Evolutionary conservation across 2,888 invertebrate genomes (phyloP), one percentile per base, ranked within the genome.

Genomic region (Odiellus spinosus): DNA sequence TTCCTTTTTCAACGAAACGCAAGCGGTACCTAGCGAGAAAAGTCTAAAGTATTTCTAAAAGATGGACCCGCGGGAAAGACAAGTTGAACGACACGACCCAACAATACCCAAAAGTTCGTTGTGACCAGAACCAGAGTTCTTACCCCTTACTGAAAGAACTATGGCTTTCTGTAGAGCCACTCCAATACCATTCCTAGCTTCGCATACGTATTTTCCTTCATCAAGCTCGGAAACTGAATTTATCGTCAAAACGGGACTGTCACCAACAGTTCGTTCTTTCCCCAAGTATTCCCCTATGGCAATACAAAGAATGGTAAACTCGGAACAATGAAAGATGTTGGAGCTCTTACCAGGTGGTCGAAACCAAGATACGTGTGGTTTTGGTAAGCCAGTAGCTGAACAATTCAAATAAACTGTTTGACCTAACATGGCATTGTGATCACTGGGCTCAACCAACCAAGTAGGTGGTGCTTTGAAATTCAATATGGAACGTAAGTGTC

Each of bases 181-280:
- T 26, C 51, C 51, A 18, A 51, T 20, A 11, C 49, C 49, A 43
- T 51, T 51, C 3, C 46, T 38, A 15, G 48, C 51, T 42, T 45
- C 43, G n/a, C 51, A 51, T 6, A 39, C 21, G 19, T 49, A 51
- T 10, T 20, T 44, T 14, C 51, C 51, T 33, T 44, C 43, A 3
- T 51, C 15, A 38, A 8, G 17, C 38, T 38, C 38, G 15, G 38
- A 38, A 26, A 26, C 26, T 8, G 26, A 26, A 8, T 26, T 26
- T 26, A 26, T 26, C 26, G 8, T 8, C 26, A 26, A 26, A 26
- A 26, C 26, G 26, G 26, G 26, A 26, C 8, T 26, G 26, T 26
- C 26, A 26, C 26, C 26, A 26, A 26, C 4, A 6, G 26, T 8
- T 4, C 8, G 26, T 8, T 6, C 26, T 26, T 26, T 26, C 26